Evolutionary conservation across 2,797 vertebrate species (phyloP), one percentile per base, ranked within the genome.

Genomic region (Acanthornis magna): DNA sequence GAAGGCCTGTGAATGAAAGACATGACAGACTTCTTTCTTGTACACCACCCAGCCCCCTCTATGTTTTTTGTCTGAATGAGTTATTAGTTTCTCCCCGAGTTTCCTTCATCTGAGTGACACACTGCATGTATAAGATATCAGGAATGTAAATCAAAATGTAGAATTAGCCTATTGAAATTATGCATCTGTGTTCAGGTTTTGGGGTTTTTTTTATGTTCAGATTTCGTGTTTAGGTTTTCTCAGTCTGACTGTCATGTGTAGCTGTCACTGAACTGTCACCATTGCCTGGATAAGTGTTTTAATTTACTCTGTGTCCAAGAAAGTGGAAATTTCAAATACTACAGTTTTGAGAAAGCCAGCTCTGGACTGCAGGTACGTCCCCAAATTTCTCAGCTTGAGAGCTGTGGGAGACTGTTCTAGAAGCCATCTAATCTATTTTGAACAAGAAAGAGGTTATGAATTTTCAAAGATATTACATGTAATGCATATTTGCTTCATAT

Each of bases 21-120:
- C 80, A 60, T 66, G 77, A 73, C 88, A 86, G 36, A 10, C 34
- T 89, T 67, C 58, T 91, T 85, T 83, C 91, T 80, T 23, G 40
- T 74, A 27, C 27, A 51, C 14, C 8, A 88, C 43, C 32, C 66
- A 94, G 21, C 43, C 36, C 36, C 16, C 47, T 79, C 61, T 70
- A 25, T 82, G 40, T 20, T 78, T 93, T 92, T 93, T 91, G 66
- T 84, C 82, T 94, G 92, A 91, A 83, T 78, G 79, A 92, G 40
- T 92, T 91, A 81, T 61, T 90, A 86, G 62, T 62, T 77, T 90
- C 60, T 89, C 9, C 13, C 11, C 0, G 10, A 78, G 62, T 68
- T 92, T 26, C 36, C 70, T 78, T 86, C 58, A 60, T 92, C 51
- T 78, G 34, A 66, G 34, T 93, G 82, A 86, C 85, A 96, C 16